A percentile compares a stretch with the other conserved stretches of the same genome.
Evolutionary conservation across 2,797 vertebrate genomes (phyloP).

Genomic region (Chrysocyon brachyurus): DNA sequence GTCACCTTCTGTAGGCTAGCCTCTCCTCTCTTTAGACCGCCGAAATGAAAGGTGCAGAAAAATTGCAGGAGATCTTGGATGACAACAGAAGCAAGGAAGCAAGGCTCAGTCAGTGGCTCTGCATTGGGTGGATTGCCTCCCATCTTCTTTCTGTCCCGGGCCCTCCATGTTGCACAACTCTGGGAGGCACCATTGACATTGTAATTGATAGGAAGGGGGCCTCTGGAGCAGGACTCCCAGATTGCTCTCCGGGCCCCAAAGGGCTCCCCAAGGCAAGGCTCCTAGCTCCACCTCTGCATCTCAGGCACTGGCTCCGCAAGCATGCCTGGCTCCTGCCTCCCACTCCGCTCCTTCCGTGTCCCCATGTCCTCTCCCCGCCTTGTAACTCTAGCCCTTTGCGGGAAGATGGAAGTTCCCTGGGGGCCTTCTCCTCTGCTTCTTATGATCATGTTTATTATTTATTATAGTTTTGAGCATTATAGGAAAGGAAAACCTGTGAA

Average conservation of each 20-base stretch:
- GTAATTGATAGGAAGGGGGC: not conserved
- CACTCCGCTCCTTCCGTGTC: not conserved
- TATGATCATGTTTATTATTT: not conserved
- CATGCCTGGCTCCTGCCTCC: not conserved
- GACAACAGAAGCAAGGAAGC: not conserved
- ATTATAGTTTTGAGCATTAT: slow-evolving; percentile 22
- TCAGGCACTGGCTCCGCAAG: not conserved
- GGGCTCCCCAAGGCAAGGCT: not conserved
- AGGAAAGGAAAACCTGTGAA: not conserved
- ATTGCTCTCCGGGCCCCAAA: not conserved
- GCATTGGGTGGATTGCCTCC: not conserved
- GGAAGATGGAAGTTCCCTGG: not conserved
- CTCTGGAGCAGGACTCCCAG: not conserved
- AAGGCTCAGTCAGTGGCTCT: not conserved
- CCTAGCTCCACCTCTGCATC: not conserved
- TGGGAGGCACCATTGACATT: not conserved
- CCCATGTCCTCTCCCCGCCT: not conserved
- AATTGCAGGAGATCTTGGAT: not conserved
- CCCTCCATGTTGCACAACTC: not conserved
- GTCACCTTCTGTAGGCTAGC: not conserved
- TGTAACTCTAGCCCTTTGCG: not conserved
- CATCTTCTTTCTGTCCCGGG: not conserved
- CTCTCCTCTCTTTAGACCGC: not conserved
- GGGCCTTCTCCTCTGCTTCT: not conserved
- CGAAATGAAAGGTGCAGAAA: not conserved